phyloP scores from a whole-genome alignment of 1,140 invertebrate genomes.

The Eriocheir sinensis region DNA sequence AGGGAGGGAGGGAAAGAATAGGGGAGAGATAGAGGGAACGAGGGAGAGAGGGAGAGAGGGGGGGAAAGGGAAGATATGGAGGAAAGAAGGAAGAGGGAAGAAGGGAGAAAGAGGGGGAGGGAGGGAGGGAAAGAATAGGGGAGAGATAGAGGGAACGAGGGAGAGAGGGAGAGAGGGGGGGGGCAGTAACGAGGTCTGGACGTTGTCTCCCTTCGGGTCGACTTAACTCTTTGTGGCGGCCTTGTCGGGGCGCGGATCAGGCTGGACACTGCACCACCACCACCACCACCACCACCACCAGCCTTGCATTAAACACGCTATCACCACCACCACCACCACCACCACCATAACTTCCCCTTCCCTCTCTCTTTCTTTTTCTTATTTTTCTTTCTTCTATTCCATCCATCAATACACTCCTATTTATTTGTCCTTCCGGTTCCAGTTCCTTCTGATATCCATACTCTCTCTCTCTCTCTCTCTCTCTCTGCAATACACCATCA shows the following conservation, averaged over 20 bases:
- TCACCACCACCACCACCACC: neutral
- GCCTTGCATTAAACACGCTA: neutral
- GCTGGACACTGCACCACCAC: neutral
- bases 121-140: neutral
- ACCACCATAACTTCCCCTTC: neutral
- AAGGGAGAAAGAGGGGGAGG: neutral
- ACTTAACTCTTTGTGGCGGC: neutral
- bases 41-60: neutral
- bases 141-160: neutral
- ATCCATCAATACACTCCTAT: neutral
- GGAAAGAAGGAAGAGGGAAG: no score
- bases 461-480: no score
- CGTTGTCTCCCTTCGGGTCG: conserved; percentile 11
- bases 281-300: no score
- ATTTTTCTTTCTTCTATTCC: neutral
- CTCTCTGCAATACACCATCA: no score
- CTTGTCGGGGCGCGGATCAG: neutral
- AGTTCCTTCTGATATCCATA: neutral
- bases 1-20: neutral
- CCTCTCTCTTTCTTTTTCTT: neutral
- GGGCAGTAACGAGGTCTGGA: neutral
- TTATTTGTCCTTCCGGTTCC: neutral
- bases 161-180: neutral
- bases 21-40: no score
- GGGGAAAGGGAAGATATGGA: neutral